Percentiles rank a stretch among this genome's conserved stretches.
phyloP scores from a whole-genome alignment of 2,113 vertebrate species.

The Cololabis saira region DNA sequence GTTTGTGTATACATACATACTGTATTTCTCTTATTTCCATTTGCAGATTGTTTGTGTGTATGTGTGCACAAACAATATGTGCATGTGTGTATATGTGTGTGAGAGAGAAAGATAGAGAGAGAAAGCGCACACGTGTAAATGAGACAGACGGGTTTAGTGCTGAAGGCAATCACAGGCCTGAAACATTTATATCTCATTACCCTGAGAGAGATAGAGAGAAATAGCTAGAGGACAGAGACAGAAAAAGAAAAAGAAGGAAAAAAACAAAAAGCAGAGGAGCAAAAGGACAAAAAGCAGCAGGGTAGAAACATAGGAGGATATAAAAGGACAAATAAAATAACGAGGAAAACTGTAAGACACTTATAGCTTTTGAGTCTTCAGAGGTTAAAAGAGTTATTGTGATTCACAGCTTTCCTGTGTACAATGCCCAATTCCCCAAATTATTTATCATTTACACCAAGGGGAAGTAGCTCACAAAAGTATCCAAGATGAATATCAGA shows the following conservation, averaged over 20 bases:
- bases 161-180: constrained; percentile 55
- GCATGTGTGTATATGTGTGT: not conserved
- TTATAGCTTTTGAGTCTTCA: not conserved
- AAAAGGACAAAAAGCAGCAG: not conserved
- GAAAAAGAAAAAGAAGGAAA: not conserved
- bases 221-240: not conserved
- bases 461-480: too few species aligned
- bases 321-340: not conserved
- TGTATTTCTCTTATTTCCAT: constrained; percentile 18
- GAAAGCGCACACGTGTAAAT: constrained; percentile 5
- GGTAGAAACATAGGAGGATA: not conserved
- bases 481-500: too few species aligned
- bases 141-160: constrained; percentile 60
- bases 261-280: not conserved
- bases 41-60: not conserved
- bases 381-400: not conserved
- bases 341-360: too few species aligned
- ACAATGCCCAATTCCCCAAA: too few species aligned
- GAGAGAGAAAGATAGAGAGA: not conserved
- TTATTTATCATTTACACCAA: too few species aligned
- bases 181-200: constrained; percentile 77
- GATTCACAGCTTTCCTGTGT: not conserved
- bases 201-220: not conserved
- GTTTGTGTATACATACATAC: not conserved
- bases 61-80: not conserved